Evolutionary conservation across 2,797 vertebrate genomes (phyloP).

Genomic region (Liparis tanakae): DNA sequence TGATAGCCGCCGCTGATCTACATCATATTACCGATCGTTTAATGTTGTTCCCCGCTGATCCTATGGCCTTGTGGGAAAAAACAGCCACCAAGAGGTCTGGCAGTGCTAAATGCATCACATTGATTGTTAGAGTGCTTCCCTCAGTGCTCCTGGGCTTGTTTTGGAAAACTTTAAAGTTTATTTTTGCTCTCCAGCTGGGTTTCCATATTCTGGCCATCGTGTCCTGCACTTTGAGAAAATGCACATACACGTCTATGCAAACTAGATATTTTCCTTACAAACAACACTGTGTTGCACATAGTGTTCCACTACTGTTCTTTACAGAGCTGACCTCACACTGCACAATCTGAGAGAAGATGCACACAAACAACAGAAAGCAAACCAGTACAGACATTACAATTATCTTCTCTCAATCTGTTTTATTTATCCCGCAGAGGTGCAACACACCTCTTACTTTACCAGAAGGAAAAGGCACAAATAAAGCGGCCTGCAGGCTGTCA

Average conservation of each 20-base stretch:
- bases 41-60: constrained; percentile 63
- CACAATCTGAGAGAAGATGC: constrained; percentile 30
- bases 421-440: constrained; percentile 23
- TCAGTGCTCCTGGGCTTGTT: constrained; percentile 11
- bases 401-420: constrained; percentile 35
- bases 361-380: constrained; percentile 28
- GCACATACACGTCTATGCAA: constrained; percentile 20
- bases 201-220: constrained; percentile 45
- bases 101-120: constrained; percentile 42
- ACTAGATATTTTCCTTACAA: constrained; percentile 37
- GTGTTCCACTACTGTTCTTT: constrained; percentile 5
- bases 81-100: constrained; percentile 23
- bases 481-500: neutral
- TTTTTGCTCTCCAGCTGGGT: constrained; percentile 29
- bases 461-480: constrained; percentile 21
- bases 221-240: constrained; percentile 30
- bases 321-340: neutral
- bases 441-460: constrained; percentile 27
- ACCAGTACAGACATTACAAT: neutral
- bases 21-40: constrained; percentile 70
- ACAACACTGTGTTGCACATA: constrained; percentile 5
- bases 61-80: constrained; percentile 37
- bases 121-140: constrained; percentile 22
- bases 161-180: constrained; percentile 35
- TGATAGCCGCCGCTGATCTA: constrained; percentile 71